phyloP scores from a whole-genome alignment of 2,113 vertebrate species.

The Anoplopoma fimbria region DNA sequence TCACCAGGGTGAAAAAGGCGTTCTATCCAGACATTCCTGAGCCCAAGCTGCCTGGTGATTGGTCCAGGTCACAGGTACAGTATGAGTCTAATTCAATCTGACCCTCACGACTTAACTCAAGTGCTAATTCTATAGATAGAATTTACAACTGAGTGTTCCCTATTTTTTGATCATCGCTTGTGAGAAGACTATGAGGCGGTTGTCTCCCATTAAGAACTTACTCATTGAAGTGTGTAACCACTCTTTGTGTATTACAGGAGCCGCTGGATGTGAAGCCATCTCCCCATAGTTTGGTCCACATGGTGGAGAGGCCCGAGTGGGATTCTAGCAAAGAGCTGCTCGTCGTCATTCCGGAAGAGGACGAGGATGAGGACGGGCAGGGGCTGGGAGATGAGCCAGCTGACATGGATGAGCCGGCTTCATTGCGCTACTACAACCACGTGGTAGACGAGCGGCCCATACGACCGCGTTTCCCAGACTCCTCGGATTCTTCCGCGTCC shows the following conservation, averaged over 20 bases:
- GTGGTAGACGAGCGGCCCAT: constrained; percentile 88
- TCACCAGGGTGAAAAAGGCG: constrained; percentile 79
- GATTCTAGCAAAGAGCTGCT: constrained; percentile 85
- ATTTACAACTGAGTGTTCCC: neutral
- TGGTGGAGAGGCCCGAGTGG: constrained; percentile 86
- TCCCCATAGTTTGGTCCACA: constrained; percentile 90
- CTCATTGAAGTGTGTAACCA: neutral
- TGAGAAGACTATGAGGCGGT: neutral
- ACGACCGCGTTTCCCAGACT: constrained; percentile 71
- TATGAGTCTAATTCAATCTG: neutral
- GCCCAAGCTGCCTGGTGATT: constrained; percentile 78
- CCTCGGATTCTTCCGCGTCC: constrained; percentile 83
- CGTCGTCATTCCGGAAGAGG: constrained; percentile 86
- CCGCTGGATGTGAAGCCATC: constrained; percentile 89
- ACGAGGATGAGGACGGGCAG: constrained; percentile 71
- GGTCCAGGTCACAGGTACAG: constrained; percentile 75
- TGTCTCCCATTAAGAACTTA: neutral
- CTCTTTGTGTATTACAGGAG: constrained; percentile 60
- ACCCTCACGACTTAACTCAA: neutral
- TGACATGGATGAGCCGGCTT: constrained; percentile 85
- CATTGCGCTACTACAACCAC: constrained; percentile 90
- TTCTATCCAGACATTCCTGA: constrained; percentile 84
- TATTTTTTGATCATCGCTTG: neutral
- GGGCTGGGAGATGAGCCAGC: constrained; percentile 78
- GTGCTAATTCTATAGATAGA: neutral